These are phyloP conservation scores for Lottia gigantea DNA, from an alignment of 2,888 invertebrate species.

Conservation along the genomic window DNA sequence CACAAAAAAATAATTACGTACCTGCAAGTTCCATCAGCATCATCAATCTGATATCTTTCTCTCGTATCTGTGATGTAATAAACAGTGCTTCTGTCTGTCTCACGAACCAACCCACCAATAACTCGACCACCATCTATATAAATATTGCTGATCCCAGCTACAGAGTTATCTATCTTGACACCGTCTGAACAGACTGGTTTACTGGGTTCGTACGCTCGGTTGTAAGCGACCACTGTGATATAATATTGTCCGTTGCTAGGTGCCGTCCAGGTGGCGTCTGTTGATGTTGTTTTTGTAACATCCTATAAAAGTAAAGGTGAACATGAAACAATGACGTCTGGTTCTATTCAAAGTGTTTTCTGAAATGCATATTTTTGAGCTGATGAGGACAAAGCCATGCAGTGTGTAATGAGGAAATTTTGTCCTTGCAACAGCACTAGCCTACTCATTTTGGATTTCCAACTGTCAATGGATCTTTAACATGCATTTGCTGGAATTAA, in stretches of 20 bases:
- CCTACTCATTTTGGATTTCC: too few relatives aligned
- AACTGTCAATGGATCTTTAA: too few relatives aligned
- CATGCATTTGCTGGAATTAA: too few relatives aligned
- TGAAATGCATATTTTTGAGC: too few relatives aligned
- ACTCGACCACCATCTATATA: constrained; percentile 32
- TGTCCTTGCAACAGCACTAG: too few relatives aligned
- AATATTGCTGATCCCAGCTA: constrained; percentile 32
- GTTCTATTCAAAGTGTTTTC: too few relatives aligned
- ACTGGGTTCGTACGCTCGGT: constrained; percentile 44
- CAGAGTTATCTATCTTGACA: constrained; percentile 34
- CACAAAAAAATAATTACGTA: too few relatives aligned
- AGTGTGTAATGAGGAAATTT: too few relatives aligned
- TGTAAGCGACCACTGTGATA: constrained; percentile 49
- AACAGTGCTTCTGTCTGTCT: not conserved
- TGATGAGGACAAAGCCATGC: too few relatives aligned
- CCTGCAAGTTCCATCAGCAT: not conserved
- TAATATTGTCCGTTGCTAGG: constrained; percentile 38
- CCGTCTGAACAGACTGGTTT: constrained; percentile 52
- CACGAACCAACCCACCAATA: constrained; percentile 32
- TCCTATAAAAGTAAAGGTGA: not conserved
- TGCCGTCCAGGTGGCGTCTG: constrained; percentile 31
- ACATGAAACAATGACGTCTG: too few relatives aligned
- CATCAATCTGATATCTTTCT: not conserved
- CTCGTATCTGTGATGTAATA: not conserved
- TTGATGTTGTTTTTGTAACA: constrained; percentile 27